Evolutionary conservation across 2,113 vertebrate species (phyloP).

Genomic region (Dryoscopus gambensis): DNA sequence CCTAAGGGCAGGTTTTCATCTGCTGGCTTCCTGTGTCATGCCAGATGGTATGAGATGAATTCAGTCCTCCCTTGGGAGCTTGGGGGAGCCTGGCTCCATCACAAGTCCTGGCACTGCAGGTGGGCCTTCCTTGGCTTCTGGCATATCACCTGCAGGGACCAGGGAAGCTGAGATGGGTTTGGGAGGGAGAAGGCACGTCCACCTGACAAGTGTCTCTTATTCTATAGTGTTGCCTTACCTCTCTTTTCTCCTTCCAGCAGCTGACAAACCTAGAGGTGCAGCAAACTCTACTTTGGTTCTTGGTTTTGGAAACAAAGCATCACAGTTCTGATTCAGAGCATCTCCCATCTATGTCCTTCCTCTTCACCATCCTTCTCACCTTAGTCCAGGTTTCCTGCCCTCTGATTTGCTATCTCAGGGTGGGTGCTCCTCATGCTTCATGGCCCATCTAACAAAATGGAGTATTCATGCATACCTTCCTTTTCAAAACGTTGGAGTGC

Average conservation of each 20-base stretch:
- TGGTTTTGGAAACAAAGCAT: not conserved
- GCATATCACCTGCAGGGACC: not conserved
- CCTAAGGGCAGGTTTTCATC: rapidly evolving
- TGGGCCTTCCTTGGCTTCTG: not conserved
- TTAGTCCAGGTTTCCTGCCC: not conserved
- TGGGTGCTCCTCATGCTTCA: not conserved
- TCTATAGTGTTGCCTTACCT: not conserved
- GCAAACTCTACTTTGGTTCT: not conserved
- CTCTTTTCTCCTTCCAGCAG: not conserved
- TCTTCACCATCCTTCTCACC: not conserved
- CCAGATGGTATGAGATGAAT: too few species aligned
- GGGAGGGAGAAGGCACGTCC: not conserved
- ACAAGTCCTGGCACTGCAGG: not conserved
- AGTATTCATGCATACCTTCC: not conserved
- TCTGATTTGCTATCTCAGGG: not conserved
- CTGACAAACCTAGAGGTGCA: not conserved
- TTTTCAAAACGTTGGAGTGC: not conserved
- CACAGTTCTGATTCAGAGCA: not conserved
- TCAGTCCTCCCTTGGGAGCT: not conserved
- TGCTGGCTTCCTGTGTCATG: not conserved
- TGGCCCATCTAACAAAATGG: rapidly evolving
- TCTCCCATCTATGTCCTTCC: not conserved
- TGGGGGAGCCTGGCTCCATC: not conserved
- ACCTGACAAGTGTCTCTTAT: not conserved
- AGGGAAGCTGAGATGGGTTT: not conserved